Conservation (phyloP, 2,113 vertebrate species). For the Cebidichthys violaceus region DNA sequence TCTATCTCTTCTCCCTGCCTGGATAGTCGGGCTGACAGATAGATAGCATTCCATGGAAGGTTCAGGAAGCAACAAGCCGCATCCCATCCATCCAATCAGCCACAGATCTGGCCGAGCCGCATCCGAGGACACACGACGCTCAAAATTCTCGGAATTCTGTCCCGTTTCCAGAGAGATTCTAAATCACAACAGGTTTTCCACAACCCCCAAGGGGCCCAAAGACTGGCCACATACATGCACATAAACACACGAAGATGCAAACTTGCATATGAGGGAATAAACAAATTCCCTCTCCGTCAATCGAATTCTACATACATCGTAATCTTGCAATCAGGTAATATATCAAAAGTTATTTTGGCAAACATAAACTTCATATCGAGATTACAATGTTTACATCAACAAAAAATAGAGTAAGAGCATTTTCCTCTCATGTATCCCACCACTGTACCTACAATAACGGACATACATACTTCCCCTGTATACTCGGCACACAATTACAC, state of each 20-base stretch:
- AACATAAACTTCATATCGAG: constrained; percentile 1
- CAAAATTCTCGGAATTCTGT: constrained; percentile 52
- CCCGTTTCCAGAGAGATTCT: constrained; percentile 45
- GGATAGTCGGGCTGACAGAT: constrained; percentile 46
- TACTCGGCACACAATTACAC: constrained; percentile 29
- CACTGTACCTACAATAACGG: constrained; percentile 4
- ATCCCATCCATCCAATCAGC: constrained; percentile 54
- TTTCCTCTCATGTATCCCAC: not conserved
- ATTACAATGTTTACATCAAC: not conserved
- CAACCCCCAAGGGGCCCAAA: constrained; percentile 30
- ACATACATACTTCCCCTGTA: constrained; percentile 21
- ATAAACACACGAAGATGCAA: not conserved
- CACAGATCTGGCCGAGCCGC: constrained; percentile 32
- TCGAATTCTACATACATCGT: not conserved
- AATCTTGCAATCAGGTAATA: not conserved
- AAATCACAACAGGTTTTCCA: constrained; percentile 46
- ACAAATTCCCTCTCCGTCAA: not conserved
- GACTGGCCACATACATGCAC: constrained; percentile 23
- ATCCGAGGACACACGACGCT: constrained; percentile 47
- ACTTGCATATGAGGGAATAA: not conserved
- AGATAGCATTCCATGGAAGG: constrained; percentile 71
- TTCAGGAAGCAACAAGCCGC: constrained; percentile 65
- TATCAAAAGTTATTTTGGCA: not conserved
- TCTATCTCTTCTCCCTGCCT: constrained; percentile 22
- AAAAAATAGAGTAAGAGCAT: not conserved